phyloP scores from a whole-genome alignment of 2,888 invertebrate species.

The Drosophila suboccidentalis region DNA sequence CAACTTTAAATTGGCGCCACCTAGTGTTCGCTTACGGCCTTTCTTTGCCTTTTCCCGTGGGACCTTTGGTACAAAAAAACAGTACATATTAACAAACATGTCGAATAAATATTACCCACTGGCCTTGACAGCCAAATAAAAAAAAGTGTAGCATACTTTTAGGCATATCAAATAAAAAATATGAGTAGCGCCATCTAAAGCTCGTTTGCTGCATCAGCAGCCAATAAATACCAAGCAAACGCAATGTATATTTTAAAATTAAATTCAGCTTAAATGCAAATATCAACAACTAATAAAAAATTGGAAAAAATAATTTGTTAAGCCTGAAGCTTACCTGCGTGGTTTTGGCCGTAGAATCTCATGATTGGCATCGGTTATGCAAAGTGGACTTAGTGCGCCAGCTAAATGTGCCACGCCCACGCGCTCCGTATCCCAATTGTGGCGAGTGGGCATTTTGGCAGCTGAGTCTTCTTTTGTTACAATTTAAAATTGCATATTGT shows the following conservation, averaged over 20 bases:
- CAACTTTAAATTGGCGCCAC: constrained; percentile 2
- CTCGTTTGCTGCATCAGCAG: constrained; percentile 1
- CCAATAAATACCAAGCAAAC: no score
- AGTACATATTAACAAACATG: no score
- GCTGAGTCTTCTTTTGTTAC: background rate
- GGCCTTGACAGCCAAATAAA: background rate
- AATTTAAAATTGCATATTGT: constrained; percentile 52
- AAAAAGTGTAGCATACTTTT: constrained; percentile 40
- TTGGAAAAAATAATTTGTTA: background rate
- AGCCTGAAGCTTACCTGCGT: constrained; percentile 88
- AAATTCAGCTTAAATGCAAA: background rate
- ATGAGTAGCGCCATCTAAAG: constrained; percentile 45
- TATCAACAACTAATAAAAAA: no score
- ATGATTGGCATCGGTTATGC: constrained; percentile 91
- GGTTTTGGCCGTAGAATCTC: constrained; percentile 95
- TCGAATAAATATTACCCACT: no score
- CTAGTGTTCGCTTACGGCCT: background rate
- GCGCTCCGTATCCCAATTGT: constrained; percentile 85
- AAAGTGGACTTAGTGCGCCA: constrained; percentile 88
- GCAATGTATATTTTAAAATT: background rate
- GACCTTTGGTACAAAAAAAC: no score
- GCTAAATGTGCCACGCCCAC: constrained; percentile 88
- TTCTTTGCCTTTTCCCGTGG: no score
- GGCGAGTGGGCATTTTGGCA: constrained; percentile 81
- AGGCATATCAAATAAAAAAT: background rate